Base-by-base conservation (phyloP, 2,113 vertebrate genomes). In the Lophochroa leadbeateri region DNA sequence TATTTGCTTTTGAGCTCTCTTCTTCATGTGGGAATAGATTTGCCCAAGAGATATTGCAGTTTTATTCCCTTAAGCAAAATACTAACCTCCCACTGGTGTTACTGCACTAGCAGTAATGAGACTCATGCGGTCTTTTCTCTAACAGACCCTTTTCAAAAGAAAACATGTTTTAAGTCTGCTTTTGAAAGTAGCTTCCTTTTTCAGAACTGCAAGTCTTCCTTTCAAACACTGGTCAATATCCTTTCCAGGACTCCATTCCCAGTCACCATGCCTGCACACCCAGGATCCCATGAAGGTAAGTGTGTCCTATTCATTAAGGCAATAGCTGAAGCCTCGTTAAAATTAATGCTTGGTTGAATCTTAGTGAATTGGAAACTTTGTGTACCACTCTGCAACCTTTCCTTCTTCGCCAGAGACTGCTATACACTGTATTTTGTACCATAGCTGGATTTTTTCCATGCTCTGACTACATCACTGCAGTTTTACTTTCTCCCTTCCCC, bases 401-500 rank as follows among this genome's bases (percentile, higher is more conserved):
- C 27, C 52, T 88, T 82, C 85, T 77, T 76, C 60, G 61, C 58
- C 71, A 74, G 53, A 70, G 82, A 33, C 31, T 88, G 70, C 49
- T 86, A 24, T 18, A 67, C 17, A 4, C 31, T 74, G 5, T 39
- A 49, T 77, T 96, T 93, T 90, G 35, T 88, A 92, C 79, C 6
- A 4, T 74, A 63, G 58, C 67, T 93, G 85, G 82, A 70, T 70
- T 86, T 81, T 67, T 85, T 58, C 82, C 93, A 93, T 35, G 64
- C 27, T 93, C 90, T 86, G 90, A 92, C 58, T 90, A 81, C 86
- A 86, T 90, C 79, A 44, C 63, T 63, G 49, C 49, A 86, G 88
- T 93, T 92, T 74, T 13, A 67, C 76, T 86, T 92, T 92, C 80
- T 86, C 88, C 82, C 88, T 95, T 94, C 94, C 95, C 82, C 88